A percentile compares a stretch with the other conserved stretches of the same genome.
These are phyloP conservation scores for Tragelaphus buxtoni DNA, from an alignment of 2,113 vertebrate species.

Conservation along the genomic window DNA sequence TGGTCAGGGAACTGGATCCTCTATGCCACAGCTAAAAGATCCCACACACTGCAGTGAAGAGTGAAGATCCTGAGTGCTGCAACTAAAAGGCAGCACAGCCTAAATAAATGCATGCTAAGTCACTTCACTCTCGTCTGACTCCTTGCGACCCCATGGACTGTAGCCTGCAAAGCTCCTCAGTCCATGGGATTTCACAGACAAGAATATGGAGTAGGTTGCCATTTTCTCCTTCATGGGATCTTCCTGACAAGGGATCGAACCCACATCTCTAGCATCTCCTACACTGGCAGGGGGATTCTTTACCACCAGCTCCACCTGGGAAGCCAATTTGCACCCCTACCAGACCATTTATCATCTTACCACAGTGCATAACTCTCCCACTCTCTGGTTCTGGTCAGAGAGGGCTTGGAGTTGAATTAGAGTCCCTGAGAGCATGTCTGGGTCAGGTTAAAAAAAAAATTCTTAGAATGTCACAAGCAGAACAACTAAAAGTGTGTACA, in stretches of 20 bases:
- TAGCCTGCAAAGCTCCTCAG: neutral
- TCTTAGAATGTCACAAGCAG: neutral
- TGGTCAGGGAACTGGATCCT: neutral
- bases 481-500: neutral
- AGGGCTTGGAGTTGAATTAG: neutral
- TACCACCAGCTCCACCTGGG: neutral
- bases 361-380: neutral
- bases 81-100: neutral
- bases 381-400: neutral
- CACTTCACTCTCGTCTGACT: neutral
- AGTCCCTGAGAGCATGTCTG: neutral
- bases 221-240: neutral
- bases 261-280: neutral
- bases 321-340: neutral
- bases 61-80: neutral
- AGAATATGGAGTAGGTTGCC: neutral
- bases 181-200: neutral
- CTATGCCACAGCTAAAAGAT: neutral
- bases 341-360: neutral
- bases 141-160: neutral
- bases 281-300: neutral
- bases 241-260: neutral
- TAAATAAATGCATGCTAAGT: neutral
- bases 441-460: neutral
- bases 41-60: neutral